Conservation (phyloP, 2,797 vertebrate species). For the Monodelphis domestica region DNA sequence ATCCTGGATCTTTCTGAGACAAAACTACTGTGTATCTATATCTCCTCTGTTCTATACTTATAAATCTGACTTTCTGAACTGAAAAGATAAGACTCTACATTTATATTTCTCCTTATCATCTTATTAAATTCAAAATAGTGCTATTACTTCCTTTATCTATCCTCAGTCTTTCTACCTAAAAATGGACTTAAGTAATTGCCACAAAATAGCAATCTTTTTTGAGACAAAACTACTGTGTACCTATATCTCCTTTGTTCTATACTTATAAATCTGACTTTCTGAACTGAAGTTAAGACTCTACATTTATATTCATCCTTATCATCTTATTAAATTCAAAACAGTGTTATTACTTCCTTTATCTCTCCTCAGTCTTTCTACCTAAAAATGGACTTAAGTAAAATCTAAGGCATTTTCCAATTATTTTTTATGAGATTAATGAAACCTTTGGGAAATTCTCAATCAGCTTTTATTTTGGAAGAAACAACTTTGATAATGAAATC, state of each 20-base stretch:
- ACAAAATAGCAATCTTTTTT: too few species aligned
- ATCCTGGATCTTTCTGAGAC: background rate
- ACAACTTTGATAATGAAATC: background rate
- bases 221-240: background rate
- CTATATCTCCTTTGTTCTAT: background rate
- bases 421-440: background rate
- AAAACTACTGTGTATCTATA: background rate
- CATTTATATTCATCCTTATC: background rate
- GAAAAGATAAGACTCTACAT: background rate
- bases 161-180: background rate
- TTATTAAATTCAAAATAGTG: background rate
- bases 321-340: background rate
- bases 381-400: background rate
- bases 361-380: background rate
- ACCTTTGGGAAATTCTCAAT: background rate
- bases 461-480: background rate
- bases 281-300: background rate
- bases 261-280: background rate
- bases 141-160: too few species aligned
- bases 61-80: background rate
- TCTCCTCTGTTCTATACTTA: background rate
- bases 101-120: background rate
- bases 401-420: background rate
- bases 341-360: too few species aligned
- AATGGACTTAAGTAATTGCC: too few species aligned